These are phyloP conservation scores for Agraylea sexmaculata DNA, from an alignment of 1,140 invertebrate species.

Conservation along the genomic window DNA sequence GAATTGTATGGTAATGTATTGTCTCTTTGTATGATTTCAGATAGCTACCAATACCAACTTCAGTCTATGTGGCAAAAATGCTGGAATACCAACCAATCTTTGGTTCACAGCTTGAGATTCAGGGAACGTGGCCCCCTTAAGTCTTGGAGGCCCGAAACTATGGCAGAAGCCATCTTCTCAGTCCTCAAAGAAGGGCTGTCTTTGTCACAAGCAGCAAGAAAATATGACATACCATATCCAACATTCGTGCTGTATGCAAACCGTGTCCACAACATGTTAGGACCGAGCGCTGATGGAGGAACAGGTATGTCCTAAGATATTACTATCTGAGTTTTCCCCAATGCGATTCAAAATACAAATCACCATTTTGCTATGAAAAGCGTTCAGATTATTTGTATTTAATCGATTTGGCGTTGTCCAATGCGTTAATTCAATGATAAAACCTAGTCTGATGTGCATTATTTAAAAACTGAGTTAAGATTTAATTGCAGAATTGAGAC, in stretches of 20 bases:
- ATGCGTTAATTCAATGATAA: too few species aligned
- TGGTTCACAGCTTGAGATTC: constrained; percentile 79
- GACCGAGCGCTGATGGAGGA: constrained; percentile 75
- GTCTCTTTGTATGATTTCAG: too few species aligned
- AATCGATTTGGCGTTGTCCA: too few species aligned
- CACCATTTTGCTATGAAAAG: too few species aligned
- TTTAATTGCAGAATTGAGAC: constrained; percentile 61
- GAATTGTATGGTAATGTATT: too few species aligned
- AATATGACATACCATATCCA: constrained; percentile 88
- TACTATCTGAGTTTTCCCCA: too few species aligned
- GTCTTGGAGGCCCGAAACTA: constrained; percentile 85
- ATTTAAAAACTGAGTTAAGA: constrained; percentile 4
- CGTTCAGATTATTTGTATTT: too few species aligned
- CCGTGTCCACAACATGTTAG: constrained; percentile 85
- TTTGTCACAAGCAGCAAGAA: constrained; percentile 76
- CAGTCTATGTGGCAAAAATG: constrained; percentile 92
- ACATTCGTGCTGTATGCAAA: constrained; percentile 91
- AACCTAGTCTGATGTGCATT: constrained; percentile 5
- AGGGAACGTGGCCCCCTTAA: constrained; percentile 84
- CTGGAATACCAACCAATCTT: constrained; percentile 80
- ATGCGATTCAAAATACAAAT: too few species aligned
- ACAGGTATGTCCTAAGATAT: constrained; percentile 53
- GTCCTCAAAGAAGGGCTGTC: constrained; percentile 82
- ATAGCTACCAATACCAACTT: constrained; percentile 87
- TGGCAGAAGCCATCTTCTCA: constrained; percentile 87